phyloP scores from a whole-genome alignment of 1,140 invertebrate species.

The Glomeris maerens region DNA sequence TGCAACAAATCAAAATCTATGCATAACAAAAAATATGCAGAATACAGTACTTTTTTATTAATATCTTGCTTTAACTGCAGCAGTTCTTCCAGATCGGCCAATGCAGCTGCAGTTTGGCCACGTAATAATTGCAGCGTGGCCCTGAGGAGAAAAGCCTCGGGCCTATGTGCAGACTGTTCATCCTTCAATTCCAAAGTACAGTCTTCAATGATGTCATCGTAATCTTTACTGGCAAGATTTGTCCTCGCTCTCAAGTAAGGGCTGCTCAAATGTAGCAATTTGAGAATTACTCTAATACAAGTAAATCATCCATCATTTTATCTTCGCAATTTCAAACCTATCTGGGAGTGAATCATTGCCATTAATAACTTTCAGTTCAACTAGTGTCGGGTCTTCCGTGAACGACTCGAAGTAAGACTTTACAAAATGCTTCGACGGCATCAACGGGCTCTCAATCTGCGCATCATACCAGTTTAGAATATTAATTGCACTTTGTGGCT shows the following conservation, averaged over 20 bases:
- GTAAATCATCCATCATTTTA: neutral
- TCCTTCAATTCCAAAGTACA: conserved; percentile 65
- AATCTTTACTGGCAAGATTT: conserved; percentile 51
- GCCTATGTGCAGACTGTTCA: conserved; percentile 32
- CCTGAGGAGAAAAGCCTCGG: conserved; percentile 56
- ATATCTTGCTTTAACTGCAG: conserved; percentile 8
- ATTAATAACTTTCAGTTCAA: neutral
- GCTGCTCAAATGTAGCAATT: conserved; percentile 20
- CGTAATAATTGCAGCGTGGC: conserved; percentile 67
- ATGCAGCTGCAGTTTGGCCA: conserved; percentile 51
- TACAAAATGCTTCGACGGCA: conserved; percentile 71
- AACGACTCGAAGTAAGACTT: conserved; percentile 74
- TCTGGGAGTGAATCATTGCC: neutral
- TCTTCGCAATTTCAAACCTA: conserved; percentile 5
- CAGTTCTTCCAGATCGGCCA: conserved; percentile 46
- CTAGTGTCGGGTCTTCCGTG: conserved; percentile 55
- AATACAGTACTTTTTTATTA: too few relatives aligned
- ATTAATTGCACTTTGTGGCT: too few relatives aligned
- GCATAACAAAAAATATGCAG: too few relatives aligned
- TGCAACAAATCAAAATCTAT: too few relatives aligned
- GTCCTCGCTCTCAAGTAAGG: conserved; percentile 50
- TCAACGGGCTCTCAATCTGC: conserved; percentile 45
- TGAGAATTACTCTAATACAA: conserved; percentile 1
- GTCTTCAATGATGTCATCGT: conserved; percentile 56
- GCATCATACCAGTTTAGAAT: too few relatives aligned